Base-by-base conservation (phyloP, 2,797 vertebrate species). In the Gambusia yucatana region DNA sequence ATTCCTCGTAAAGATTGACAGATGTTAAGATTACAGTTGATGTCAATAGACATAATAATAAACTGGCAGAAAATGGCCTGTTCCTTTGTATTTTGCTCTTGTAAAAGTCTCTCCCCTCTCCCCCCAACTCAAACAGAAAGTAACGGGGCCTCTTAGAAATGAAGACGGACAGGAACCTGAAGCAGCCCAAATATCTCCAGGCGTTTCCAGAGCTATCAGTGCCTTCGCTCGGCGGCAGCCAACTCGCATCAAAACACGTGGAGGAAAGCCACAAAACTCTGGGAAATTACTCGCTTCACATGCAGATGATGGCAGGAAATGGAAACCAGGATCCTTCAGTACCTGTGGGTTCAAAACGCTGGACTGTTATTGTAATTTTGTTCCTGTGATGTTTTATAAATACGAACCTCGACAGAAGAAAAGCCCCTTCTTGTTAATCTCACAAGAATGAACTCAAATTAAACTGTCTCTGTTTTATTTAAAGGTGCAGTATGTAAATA, bases 121-220 rank as follows among this genome's bases (percentile, higher is more conserved):
- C 25, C 46, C 65, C 77, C 50, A 85, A 74, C 72, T 73, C 43
- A 33, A 41, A 50, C 22, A 73, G 77, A 83, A 80, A 86, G 80
- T 46, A 70, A 70, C 1, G 25, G 67, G 78, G 87, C 80, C 85
- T 81, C 85, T 86, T 75, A 89, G 92, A 89, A 90, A 94, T 87
- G 88, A 89, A 83, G 88, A 81, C 87, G 85, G 88, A 86, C 80
- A 77, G 78, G 87, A 52, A 93, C 83, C 82, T 65, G 79, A 79
- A 86, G 82, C 82, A 91, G 91, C 76, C 92, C 89, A 95, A 95
- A 95, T 88, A 94, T 88, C 94, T 91, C 28, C 85, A 86, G 93
- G 94, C 91, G 0, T n/a, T 92, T 92, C 82, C 83, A 88, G 78
- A 78, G 77, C 86, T 92, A 82, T 92, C 93, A 78, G 59, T 72